A percentile compares a stretch with the other conserved stretches of the same genome.
Evolutionary conservation across 2,888 invertebrate genomes (phyloP).

Genomic region (Pycnomerus fuliginosus): DNA sequence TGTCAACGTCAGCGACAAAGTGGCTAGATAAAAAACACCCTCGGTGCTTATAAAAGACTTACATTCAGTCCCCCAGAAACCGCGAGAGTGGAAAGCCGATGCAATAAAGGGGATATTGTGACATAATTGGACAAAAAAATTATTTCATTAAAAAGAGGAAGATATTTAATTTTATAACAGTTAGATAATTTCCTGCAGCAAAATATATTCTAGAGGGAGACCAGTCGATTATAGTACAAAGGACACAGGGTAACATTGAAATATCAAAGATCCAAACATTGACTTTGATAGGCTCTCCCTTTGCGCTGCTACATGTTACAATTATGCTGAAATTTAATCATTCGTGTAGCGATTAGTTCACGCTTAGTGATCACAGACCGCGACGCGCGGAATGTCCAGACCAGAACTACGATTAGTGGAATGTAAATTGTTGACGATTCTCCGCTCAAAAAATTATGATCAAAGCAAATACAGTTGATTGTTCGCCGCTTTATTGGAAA

Average conservation of each 20-base stretch:
- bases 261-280: constrained; percentile 46
- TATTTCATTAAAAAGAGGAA: constrained; percentile 9
- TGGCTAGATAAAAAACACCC: constrained; percentile 54
- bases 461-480: constrained; percentile 47
- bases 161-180: no score
- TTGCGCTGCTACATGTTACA: constrained; percentile 48
- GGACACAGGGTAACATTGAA: constrained; percentile 39
- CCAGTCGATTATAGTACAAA: constrained; percentile 27
- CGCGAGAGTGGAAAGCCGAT: constrained; percentile 38
- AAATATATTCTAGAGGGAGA: no score
- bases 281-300: constrained; percentile 46
- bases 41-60: constrained; percentile 51
- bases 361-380: constrained; percentile 53
- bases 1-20: constrained; percentile 53
- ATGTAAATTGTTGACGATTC: constrained; percentile 54
- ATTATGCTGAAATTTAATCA: constrained; percentile 56
- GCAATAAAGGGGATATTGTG: constrained; percentile 32
- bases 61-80: constrained; percentile 41
- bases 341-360: constrained; percentile 53
- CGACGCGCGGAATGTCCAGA: constrained; percentile 53
- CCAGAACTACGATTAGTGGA: constrained; percentile 51
- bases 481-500: constrained; percentile 42
- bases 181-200: constrained; percentile 1
- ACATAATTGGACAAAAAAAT: constrained; percentile 33
- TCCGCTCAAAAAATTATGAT: constrained; percentile 39